Conservation (phyloP, 2,113 vertebrate species). For the Cochlearius cochlearius region DNA sequence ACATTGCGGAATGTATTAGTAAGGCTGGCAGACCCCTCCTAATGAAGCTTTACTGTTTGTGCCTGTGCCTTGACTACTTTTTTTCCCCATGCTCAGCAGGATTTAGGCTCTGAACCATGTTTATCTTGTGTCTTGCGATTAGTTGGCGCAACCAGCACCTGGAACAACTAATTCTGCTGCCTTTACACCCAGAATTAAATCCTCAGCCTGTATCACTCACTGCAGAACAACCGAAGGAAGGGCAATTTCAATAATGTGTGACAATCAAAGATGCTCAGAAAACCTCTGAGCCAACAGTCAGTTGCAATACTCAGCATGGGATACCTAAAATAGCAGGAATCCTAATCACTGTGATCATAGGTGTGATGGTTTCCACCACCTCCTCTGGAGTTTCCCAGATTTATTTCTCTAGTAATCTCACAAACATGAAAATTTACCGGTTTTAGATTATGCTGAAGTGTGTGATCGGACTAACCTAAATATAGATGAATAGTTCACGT, state of each 20-base stretch:
- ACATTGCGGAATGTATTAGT: not conserved
- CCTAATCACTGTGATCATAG: not conserved
- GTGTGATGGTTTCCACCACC: not conserved
- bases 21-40: not conserved
- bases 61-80: not conserved
- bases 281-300: not conserved
- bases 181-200: not conserved
- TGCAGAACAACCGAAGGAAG: not conserved
- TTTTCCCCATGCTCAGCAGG: not conserved
- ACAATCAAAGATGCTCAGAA: not conserved
- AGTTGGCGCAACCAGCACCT: not conserved
- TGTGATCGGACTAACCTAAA: not conserved
- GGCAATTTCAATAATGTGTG: not conserved
- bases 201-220: not conserved
- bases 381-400: not conserved
- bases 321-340: not conserved
- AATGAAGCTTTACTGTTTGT: not conserved
- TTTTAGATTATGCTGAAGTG: not conserved
- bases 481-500: not conserved
- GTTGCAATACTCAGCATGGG: not conserved
- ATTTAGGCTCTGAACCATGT: not conserved
- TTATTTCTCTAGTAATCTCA: not conserved
- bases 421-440: rapidly evolving
- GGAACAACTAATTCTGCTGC: not conserved
- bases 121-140: not conserved